Evolutionary conservation across 2,888 invertebrate genomes (phyloP).

Genomic region (Calephelis perditalis): DNA sequence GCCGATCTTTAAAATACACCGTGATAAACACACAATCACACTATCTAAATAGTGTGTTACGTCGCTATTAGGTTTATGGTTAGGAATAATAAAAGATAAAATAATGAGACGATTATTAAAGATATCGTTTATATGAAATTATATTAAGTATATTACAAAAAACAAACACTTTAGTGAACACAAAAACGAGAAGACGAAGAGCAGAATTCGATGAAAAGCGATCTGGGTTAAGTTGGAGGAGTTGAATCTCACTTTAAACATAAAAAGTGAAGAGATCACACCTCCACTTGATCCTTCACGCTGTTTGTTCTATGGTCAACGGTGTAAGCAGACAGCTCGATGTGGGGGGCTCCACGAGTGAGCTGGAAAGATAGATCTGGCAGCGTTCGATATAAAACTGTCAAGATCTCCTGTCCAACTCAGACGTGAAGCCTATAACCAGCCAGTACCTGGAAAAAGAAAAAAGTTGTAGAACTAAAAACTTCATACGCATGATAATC

Average conservation of each 20-base stretch:
- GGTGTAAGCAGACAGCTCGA: slow-evolving; percentile 16
- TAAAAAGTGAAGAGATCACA: slow-evolving; percentile 80
- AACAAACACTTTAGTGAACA: not conserved
- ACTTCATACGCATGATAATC: slow-evolving; percentile 57
- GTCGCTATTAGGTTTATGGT: not conserved
- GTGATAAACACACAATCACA: not conserved
- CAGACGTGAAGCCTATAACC: slow-evolving; percentile 60
- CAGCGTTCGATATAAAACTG: slow-evolving; percentile 66
- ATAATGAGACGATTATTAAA: not conserved
- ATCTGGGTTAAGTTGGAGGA: slow-evolving; percentile 78
- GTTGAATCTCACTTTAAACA: slow-evolving; percentile 79
- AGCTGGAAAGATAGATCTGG: slow-evolving; percentile 80
- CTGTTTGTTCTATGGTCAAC: slow-evolving; percentile 29
- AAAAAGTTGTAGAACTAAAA: slow-evolving; percentile 39
- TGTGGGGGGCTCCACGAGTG: slow-evolving; percentile 60
- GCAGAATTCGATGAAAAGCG: slow-evolving; percentile 43
- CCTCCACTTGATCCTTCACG: slow-evolving; percentile 77
- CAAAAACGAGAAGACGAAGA: slow-evolving; percentile 8
- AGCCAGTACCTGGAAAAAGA: slow-evolving; percentile 44
- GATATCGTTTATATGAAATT: not conserved
- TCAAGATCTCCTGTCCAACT: slow-evolving; percentile 79
- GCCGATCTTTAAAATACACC: slow-evolving; percentile 15
- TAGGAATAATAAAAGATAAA: not conserved
- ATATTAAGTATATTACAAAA: not conserved
- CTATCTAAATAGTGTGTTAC: not conserved